phyloP scores from a whole-genome alignment of 2,888 invertebrate species.

The Nebria salina region DNA sequence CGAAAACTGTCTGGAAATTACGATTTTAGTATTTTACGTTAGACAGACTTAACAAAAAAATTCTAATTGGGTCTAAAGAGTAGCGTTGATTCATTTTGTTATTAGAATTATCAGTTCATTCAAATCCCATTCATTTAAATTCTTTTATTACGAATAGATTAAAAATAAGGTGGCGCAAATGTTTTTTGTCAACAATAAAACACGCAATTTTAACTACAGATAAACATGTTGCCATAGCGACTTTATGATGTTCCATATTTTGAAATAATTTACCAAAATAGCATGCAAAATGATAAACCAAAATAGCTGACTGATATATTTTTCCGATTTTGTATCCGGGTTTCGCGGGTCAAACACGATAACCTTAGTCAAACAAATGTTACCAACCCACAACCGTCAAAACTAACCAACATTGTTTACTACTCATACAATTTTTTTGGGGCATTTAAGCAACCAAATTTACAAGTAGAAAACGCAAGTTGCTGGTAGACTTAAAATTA shows the following conservation, averaged over 20 bases:
- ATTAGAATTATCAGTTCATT: not conserved
- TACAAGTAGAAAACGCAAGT: not conserved
- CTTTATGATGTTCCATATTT: not conserved
- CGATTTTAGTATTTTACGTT: not conserved
- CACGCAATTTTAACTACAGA: no score
- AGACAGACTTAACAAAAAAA: not conserved
- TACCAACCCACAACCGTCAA: not conserved
- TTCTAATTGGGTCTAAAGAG: not conserved
- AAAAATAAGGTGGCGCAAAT: no score
- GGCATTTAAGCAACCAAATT: not conserved
- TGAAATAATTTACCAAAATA: not conserved
- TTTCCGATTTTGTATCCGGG: constrained; percentile 22
- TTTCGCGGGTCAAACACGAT: constrained; percentile 20
- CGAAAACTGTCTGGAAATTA: not conserved
- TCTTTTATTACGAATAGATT: no score
- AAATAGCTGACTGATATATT: not conserved
- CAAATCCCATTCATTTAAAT: not conserved
- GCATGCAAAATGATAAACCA: constrained; percentile 2
- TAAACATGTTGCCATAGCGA: constrained; percentile 12
- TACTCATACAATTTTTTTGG: no score
- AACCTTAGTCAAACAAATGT: constrained; percentile 20
- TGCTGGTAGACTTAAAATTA: not conserved
- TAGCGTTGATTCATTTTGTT: not conserved
- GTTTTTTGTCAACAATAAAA: no score
- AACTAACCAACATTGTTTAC: not conserved